These are phyloP conservation scores for Zosterops japonicus DNA, from an alignment of 2,113 vertebrate genomes.

Conservation along the genomic window DNA sequence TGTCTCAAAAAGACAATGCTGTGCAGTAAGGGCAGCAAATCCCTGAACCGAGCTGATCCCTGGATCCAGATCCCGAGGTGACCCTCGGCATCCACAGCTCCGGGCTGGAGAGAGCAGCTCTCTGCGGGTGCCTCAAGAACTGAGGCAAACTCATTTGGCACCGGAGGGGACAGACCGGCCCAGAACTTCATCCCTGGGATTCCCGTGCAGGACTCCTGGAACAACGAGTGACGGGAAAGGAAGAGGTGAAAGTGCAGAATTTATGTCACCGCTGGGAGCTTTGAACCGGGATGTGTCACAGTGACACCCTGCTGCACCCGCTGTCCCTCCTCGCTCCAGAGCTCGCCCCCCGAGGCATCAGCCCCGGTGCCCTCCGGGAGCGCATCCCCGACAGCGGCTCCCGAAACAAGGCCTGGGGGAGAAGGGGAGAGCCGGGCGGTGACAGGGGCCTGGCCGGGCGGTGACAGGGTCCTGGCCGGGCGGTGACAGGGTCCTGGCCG, in stretches of 20 bases:
- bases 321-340: neutral
- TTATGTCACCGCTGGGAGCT: neutral
- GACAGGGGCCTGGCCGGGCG: neutral
- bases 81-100: too few species aligned
- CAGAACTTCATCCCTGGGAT: neutral
- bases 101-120: neutral
- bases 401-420: neutral
- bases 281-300: neutral
- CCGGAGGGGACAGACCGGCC: neutral
- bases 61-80: neutral
- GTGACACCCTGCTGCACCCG: accelerated
- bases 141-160: too few species aligned
- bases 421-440: accelerated
- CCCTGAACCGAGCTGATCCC: neutral
- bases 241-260: neutral
- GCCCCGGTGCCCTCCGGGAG: neutral
- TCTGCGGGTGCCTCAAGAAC: neutral
- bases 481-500: neutral
- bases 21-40: neutral
- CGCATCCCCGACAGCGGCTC: neutral
- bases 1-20: neutral
- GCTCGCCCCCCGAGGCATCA: accelerated
- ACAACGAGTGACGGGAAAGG: neutral
- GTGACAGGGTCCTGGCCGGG: too few species aligned
- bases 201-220: neutral